Evolutionary conservation across 2,113 vertebrate genomes (phyloP).

Genomic region (Pycnonotus jocosus): DNA sequence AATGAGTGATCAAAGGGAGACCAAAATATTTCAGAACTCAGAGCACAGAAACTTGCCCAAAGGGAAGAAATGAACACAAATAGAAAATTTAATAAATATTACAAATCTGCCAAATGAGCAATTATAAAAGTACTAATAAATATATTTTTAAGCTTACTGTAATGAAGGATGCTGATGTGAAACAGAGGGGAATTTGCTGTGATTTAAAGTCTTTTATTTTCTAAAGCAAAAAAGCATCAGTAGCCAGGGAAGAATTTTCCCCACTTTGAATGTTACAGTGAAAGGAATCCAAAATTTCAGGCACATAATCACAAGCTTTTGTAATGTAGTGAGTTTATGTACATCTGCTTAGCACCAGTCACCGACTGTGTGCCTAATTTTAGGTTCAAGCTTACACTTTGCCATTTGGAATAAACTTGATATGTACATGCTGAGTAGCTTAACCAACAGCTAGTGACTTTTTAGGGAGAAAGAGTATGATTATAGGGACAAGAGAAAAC

Average conservation of each 20-base stretch:
- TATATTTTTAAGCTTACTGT: neutral
- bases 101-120: neutral
- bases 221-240: neutral
- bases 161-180: neutral
- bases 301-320: constrained; percentile 31
- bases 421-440: neutral
- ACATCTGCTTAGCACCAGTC: constrained; percentile 58
- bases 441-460: neutral
- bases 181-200: neutral
- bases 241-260: neutral
- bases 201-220: neutral
- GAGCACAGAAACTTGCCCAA: neutral
- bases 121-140: neutral
- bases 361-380: neutral
- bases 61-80: neutral
- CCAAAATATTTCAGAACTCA: neutral
- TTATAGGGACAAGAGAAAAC: neutral
- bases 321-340: constrained; percentile 42
- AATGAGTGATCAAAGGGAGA: neutral
- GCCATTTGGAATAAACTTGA: neutral
- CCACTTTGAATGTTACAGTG: neutral
- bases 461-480: neutral
- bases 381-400: neutral
- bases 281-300: constrained; percentile 17
- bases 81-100: neutral